These are phyloP conservation scores for Choreutis nemorana DNA, from an alignment of 2,888 invertebrate species.

Conservation along the genomic window DNA sequence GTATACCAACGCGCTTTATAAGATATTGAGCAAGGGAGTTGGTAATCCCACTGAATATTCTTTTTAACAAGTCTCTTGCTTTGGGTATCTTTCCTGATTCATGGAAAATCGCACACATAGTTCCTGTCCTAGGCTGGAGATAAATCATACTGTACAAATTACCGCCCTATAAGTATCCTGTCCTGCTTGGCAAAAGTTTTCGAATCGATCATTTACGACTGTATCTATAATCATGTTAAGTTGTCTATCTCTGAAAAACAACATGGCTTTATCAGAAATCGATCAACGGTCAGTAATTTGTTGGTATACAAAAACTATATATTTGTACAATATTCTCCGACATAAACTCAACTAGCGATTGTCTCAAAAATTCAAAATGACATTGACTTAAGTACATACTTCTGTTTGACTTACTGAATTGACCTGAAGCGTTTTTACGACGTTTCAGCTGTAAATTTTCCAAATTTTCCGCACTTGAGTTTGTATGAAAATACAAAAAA, in stretches of 20 bases:
- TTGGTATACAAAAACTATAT: constrained; percentile 7
- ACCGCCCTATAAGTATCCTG: constrained; percentile 10
- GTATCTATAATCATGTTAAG: constrained; percentile 5
- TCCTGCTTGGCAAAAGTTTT: constrained; percentile 7
- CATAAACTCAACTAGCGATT: no score
- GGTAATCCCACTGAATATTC: constrained; percentile 1
- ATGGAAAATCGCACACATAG: constrained; percentile 9
- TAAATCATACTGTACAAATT: constrained; percentile 3
- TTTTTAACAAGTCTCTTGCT: no score
- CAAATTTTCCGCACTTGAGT: no score
- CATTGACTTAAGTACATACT: no score
- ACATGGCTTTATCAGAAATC: constrained; percentile 9
- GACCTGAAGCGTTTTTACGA: no score
- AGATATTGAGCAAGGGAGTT: background rate
- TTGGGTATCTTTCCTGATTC: constrained; percentile 7
- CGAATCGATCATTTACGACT: constrained; percentile 7
- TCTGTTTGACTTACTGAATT: no score
- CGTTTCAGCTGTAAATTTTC: no score
- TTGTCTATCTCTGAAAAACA: constrained; percentile 5
- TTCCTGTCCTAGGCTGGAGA: constrained; percentile 9
- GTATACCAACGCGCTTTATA: constrained; percentile 10
- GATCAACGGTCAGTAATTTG: constrained; percentile 11
- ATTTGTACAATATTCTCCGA: no score
- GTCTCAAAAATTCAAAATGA: no score
- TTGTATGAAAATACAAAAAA: no score